phyloP scores from a whole-genome alignment of 2,888 invertebrate genomes.

The Plebejus anna region DNA sequence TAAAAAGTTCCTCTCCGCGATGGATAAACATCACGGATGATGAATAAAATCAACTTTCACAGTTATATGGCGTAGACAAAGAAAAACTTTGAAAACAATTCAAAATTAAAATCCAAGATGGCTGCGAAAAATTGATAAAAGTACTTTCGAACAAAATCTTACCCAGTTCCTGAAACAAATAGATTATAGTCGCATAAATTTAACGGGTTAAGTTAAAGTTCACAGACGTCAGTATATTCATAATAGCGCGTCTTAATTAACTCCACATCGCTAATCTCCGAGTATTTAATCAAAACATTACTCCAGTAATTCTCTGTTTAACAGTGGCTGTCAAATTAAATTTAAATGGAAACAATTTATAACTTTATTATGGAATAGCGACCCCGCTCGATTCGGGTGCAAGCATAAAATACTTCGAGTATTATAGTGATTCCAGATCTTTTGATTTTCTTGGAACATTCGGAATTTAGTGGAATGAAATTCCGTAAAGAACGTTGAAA shows the following conservation, averaged over 20 bases:
- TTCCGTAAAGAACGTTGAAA: constrained; percentile 13
- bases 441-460: constrained; percentile 24
- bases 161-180: constrained; percentile 4
- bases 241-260: constrained; percentile 42
- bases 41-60: background rate
- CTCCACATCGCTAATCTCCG: constrained; percentile 51
- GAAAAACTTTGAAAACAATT: background rate
- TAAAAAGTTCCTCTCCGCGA: too few relatives aligned
- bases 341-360: constrained; percentile 77
- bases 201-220: constrained; percentile 24
- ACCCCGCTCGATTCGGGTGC: constrained; percentile 65
- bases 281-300: constrained; percentile 67
- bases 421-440: constrained; percentile 35
- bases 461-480: constrained; percentile 19
- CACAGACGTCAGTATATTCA: constrained; percentile 26
- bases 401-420: constrained; percentile 72
- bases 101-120: constrained; percentile 9
- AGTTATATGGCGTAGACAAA: background rate
- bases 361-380: constrained; percentile 72
- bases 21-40: too few relatives aligned
- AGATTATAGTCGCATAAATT: constrained; percentile 8
- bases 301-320: constrained; percentile 59
- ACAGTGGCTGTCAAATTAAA: constrained; percentile 75
- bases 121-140: constrained; percentile 19
- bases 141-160: background rate